Conservation (phyloP, 2,113 vertebrate genomes). For the Ahaetulla prasina region DNA sequence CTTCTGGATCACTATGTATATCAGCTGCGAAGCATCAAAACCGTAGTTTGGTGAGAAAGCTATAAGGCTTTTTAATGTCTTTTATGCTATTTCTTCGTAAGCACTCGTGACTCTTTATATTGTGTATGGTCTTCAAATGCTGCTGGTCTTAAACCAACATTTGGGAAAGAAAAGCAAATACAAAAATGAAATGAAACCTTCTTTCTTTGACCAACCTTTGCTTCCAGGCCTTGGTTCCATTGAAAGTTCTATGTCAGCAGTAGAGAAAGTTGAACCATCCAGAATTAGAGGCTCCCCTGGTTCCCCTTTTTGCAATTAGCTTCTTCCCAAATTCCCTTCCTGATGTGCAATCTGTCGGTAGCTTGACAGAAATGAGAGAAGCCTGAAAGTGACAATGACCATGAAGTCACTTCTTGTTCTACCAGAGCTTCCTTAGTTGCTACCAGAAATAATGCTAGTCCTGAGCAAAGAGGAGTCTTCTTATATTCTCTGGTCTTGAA, state of each 20-base stretch:
- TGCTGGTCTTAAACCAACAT: background rate
- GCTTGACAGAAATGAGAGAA: background rate
- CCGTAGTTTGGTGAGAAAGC: background rate
- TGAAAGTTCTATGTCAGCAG: background rate
- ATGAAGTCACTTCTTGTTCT: background rate
- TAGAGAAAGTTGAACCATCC: background rate
- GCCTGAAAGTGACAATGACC: background rate
- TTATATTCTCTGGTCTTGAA: background rate
- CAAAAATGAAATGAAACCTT: background rate
- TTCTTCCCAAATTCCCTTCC: background rate
- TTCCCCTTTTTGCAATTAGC: background rate
- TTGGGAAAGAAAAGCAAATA: background rate
- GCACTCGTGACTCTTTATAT: background rate
- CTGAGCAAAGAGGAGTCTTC: background rate
- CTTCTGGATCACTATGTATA: background rate
- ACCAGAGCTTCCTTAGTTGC: background rate
- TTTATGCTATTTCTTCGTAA: background rate
- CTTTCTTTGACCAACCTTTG: background rate
- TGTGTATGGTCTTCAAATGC: background rate
- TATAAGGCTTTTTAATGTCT: background rate
- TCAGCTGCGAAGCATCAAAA: background rate
- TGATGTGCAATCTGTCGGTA: background rate
- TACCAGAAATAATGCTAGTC: background rate
- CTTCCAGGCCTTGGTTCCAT: background rate
- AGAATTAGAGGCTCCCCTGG: background rate